A percentile compares a stretch with the other conserved stretches of the same genome.
phyloP scores from a whole-genome alignment of 1,140 invertebrate species.

The Phthorimaea operculella region DNA sequence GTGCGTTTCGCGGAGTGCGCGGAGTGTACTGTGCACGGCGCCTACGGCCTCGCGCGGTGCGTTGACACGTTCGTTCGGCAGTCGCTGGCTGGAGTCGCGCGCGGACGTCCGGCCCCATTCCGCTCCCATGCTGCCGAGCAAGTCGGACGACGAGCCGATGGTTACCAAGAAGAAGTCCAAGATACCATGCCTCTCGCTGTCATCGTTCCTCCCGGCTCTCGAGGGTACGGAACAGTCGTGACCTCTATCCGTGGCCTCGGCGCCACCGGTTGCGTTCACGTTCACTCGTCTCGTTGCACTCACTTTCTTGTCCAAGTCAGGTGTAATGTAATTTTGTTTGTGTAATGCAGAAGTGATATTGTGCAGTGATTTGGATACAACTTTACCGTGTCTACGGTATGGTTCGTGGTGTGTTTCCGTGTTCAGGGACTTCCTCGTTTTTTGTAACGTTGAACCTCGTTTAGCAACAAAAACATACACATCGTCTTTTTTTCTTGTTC shows the following conservation, averaged over 20 bases:
- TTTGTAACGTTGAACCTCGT: background rate
- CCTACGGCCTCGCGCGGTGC: conserved; percentile 47
- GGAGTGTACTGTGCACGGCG: conserved; percentile 23
- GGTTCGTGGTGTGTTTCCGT: background rate
- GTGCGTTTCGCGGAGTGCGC: background rate
- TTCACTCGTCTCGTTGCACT: conserved; percentile 53
- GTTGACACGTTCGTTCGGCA: conserved; percentile 39
- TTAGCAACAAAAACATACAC: conserved; percentile 9
- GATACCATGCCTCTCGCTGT: conserved; percentile 59
- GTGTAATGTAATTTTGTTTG: conserved; percentile 51
- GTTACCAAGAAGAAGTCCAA: conserved; percentile 62
- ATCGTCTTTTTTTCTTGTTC: too few species aligned
- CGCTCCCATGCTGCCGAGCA: conserved; percentile 53
- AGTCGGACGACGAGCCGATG: conserved; percentile 51
- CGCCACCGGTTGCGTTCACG: conserved; percentile 56
- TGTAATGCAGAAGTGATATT: conserved; percentile 43
- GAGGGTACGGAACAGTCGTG: conserved; percentile 53
- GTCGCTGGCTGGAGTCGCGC: conserved; percentile 44
- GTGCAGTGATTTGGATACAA: conserved; percentile 17
- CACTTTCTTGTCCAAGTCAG: conserved; percentile 61
- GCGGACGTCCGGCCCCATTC: conserved; percentile 46
- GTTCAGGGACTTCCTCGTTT: background rate
- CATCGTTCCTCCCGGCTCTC: conserved; percentile 55
- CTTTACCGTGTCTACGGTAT: background rate
- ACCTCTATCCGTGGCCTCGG: conserved; percentile 58